phyloP scores from a whole-genome alignment of 2,888 invertebrate genomes.

The Hermaeophaga mercurialis region DNA sequence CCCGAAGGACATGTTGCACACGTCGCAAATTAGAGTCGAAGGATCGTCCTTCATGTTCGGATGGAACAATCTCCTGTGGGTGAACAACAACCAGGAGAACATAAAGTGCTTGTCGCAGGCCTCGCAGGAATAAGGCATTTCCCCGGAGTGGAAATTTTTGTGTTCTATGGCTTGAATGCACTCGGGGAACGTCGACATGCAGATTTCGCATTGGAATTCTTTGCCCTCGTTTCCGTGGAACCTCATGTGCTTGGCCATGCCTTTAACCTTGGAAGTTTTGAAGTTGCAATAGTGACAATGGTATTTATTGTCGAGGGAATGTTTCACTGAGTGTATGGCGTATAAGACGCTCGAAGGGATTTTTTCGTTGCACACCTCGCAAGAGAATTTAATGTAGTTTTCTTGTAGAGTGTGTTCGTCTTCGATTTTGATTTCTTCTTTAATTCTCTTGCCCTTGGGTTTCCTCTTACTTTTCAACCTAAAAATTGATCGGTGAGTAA shows the following conservation, averaged over 20 bases:
- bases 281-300: slow-evolving; percentile 51
- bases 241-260: slow-evolving; percentile 41
- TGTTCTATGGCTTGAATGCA: slow-evolving; percentile 44
- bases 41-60: slow-evolving; percentile 24
- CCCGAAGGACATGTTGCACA: slow-evolving; percentile 39
- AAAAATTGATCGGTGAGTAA: slow-evolving; percentile 24
- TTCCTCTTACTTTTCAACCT: slow-evolving; percentile 20
- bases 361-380: slow-evolving; percentile 62
- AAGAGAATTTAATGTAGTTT: slow-evolving; percentile 51
- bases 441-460: neutral
- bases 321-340: slow-evolving; percentile 50
- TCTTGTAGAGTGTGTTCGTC: slow-evolving; percentile 36
- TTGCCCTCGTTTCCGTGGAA: slow-evolving; percentile 33
- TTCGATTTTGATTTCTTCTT: slow-evolving; percentile 3
- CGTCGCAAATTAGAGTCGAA: slow-evolving; percentile 28
- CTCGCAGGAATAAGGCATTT: slow-evolving; percentile 53
- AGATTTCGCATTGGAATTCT: slow-evolving; percentile 34
- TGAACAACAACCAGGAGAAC: slow-evolving; percentile 54
- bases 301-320: slow-evolving; percentile 47
- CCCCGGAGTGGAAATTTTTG: slow-evolving; percentile 50
- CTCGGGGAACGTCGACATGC: slow-evolving; percentile 36
- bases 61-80: slow-evolving; percentile 51
- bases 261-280: slow-evolving; percentile 38
- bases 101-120: slow-evolving; percentile 57
- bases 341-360: slow-evolving; percentile 55